Percentiles rank a stretch among this genome's conserved stretches.
Conservation (phyloP, 2,113 vertebrate species). For the Saiga tatarica region DNA sequence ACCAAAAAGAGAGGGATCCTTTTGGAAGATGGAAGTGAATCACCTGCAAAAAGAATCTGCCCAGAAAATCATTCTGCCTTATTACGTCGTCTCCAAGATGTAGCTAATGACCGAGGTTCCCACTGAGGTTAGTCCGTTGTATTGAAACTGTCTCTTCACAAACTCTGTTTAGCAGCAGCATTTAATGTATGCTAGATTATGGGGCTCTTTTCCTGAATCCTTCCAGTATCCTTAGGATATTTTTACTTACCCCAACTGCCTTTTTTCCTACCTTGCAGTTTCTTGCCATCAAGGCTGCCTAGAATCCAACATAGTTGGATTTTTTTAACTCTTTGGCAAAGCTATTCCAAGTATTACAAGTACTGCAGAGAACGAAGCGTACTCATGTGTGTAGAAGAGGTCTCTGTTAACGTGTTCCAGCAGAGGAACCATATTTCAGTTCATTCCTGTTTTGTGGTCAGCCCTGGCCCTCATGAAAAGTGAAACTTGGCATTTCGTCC, state of each 20-base stretch:
- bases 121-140: conserved; percentile 81
- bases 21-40: conserved; percentile 89
- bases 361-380: background rate
- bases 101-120: conserved; percentile 92
- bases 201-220: conserved; percentile 13
- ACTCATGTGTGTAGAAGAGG: background rate
- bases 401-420: background rate
- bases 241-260: conserved; percentile 24
- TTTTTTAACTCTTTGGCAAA: conserved; percentile 33
- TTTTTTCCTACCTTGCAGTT: conserved; percentile 30
- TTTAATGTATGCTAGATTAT: conserved; percentile 15
- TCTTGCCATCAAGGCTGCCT: conserved; percentile 33
- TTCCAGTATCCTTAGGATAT: background rate
- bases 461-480: conserved; percentile 7
- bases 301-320: background rate
- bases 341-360: background rate
- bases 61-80: conserved; percentile 92
- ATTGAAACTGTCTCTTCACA: background rate
- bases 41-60: conserved; percentile 92
- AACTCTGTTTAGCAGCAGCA: background rate
- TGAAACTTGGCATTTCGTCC: background rate
- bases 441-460: background rate
- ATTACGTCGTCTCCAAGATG: conserved; percentile 90
- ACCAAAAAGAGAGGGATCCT: conserved; percentile 92
- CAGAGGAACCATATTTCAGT: background rate